Evolutionary conservation across 2,797 vertebrate species (phyloP), one percentile per base, ranked within the genome.

Genomic region (Malacoctenus gilli): DNA sequence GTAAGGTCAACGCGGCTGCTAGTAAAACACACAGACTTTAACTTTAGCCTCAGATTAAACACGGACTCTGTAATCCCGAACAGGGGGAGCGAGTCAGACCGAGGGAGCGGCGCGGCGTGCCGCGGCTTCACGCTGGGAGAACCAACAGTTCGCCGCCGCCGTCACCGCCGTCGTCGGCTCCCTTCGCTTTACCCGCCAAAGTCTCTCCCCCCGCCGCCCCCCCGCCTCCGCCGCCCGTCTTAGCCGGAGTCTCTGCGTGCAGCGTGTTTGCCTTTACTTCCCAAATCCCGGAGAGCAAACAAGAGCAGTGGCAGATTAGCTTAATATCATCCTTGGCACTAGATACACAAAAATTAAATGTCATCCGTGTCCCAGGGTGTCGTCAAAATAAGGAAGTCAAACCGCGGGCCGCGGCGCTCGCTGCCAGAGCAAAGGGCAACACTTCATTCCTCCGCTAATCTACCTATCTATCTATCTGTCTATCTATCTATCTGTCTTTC

Each of bases 201-300:
- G 70, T 71, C 42, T 70, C 71, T 36, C 49, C 3, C 47, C n/a
- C n/a, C n/a, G n/a, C n/a, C n/a, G n/a, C n/a, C n/a, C n/a, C n/a
- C n/a, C n/a, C n/a, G n/a, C n/a, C n/a, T n/a, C 65, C 48, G 49
- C 61, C 61, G 52, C 59, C 72, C 57, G 15, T 76, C 77, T 65
- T 69, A 75, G 77, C 82, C 34, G 68, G 63, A 82, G 72, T 74
- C 74, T 68, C 68, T 66, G 67, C 72, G 80, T 57, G 73, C 50
- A 53, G 20, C 21, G 0, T 87, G 87, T 89, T 84, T 87, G 87
- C 79, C 71, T 73, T 56, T 77, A 80, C 75, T 86, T 87, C 75
- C 72, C 82, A 81, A 88, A 89, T 89, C 85, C 77, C 75, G 52
- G 1, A 67, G 82, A 85, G 77, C 85, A 89, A 91, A 89, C 64